phyloP scores from a whole-genome alignment of 2,888 invertebrate genomes.

The Salpingus planirostris region DNA sequence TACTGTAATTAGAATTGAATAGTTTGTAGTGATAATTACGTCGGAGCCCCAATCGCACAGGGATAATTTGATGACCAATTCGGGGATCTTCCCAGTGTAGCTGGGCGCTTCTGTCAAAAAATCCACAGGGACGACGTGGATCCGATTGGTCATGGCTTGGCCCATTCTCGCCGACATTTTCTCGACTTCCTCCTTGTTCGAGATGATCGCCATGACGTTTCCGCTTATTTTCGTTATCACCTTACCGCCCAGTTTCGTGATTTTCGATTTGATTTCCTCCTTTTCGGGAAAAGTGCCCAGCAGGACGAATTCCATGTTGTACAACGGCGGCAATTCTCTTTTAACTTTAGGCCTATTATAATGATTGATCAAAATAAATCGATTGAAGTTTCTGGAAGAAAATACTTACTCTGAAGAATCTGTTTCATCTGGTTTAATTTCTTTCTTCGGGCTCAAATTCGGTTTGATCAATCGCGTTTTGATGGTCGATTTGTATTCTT shows the following conservation, averaged over 20 bases:
- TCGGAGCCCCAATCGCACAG: conserved; percentile 81
- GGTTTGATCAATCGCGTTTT: conserved; percentile 50
- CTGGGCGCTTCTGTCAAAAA: conserved; percentile 60
- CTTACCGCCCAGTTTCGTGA: conserved; percentile 69
- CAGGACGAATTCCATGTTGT: conserved; percentile 69
- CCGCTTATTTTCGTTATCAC: conserved; percentile 55
- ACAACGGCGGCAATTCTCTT: conserved; percentile 59
- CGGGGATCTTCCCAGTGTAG: conserved; percentile 53
- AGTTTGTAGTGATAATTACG: no score
- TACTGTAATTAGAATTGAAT: no score
- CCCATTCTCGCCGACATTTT: conserved; percentile 57
- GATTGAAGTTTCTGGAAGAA: conserved; percentile 1
- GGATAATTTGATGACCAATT: conserved; percentile 60
- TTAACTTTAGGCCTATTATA: conserved; percentile 53
- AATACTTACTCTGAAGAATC: conserved; percentile 24
- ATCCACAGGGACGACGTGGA: conserved; percentile 74
- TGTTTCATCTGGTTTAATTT: conserved; percentile 42
- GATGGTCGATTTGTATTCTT: conserved; percentile 52
- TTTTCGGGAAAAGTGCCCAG: conserved; percentile 50
- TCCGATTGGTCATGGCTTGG: conserved; percentile 55
- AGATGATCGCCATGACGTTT: conserved; percentile 66
- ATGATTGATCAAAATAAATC: neutral
- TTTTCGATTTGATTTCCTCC: conserved; percentile 56
- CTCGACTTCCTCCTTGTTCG: conserved; percentile 58
- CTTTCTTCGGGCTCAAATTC: conserved; percentile 39